These are phyloP conservation scores for Struthio camelus DNA, from an alignment of 2,113 vertebrate genomes.

Conservation along the genomic window DNA sequence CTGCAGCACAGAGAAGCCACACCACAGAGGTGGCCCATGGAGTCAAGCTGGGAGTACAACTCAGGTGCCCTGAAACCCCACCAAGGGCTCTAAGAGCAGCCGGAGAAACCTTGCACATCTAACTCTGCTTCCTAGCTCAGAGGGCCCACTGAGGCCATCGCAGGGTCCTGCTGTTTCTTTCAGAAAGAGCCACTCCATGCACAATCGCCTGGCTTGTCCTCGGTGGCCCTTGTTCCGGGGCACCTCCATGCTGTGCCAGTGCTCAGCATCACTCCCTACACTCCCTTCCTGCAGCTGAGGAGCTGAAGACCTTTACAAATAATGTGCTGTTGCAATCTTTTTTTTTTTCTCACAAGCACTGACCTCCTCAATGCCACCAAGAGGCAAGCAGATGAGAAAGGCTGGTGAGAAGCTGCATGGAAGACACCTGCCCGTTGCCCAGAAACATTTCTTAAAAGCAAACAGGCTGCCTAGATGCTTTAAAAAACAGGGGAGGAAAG, in stretches of 20 bases:
- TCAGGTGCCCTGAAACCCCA: not conserved
- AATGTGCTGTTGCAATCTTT: not conserved
- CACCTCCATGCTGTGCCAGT: not conserved
- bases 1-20: not conserved
- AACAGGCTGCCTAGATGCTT: not conserved
- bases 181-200: not conserved
- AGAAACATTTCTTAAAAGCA: not conserved
- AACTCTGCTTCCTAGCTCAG: not conserved
- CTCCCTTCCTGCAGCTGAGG: not conserved
- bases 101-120: not conserved
- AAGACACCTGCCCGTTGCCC: not conserved
- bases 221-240: not conserved
- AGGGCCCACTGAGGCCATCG: not conserved
- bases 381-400: not conserved
- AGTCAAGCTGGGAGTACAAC: not conserved
- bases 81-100: not conserved
- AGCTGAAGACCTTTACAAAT: not conserved
- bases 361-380: accelerated
- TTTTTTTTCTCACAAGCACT: not conserved
- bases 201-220: not conserved
- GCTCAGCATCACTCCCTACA: not conserved
- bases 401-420: not conserved
- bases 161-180: not conserved
- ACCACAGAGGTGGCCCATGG: no score
- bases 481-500: not conserved